phyloP scores from a whole-genome alignment of 2,797 vertebrate species.

The Pampus argenteus region DNA sequence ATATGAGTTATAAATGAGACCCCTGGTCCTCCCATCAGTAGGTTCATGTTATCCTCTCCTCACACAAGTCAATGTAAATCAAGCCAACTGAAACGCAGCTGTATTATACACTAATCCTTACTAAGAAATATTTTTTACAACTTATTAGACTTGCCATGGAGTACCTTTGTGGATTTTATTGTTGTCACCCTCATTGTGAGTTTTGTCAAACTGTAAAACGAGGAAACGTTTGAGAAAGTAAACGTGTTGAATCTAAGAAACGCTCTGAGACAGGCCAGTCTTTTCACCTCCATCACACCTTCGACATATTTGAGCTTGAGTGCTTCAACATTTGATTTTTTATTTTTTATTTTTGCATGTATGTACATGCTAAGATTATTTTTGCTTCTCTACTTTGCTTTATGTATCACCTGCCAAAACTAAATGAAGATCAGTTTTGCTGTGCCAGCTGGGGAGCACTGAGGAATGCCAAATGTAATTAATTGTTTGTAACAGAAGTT shows the following conservation, averaged over 20 bases:
- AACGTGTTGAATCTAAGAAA: constrained; percentile 43
- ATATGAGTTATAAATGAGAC: no score
- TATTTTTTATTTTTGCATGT: constrained; percentile 75
- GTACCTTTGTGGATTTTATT: constrained; percentile 65
- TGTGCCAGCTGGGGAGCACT: constrained; percentile 50
- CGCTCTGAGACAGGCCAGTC: constrained; percentile 46
- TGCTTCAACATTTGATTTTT: constrained; percentile 43
- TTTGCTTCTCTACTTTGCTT: constrained; percentile 47
- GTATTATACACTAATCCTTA: constrained; percentile 74
- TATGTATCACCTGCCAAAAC: constrained; percentile 60
- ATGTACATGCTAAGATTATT: constrained; percentile 45
- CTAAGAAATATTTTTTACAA: constrained; percentile 72
- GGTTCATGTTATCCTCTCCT: constrained; percentile 44
- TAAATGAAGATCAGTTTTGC: constrained; percentile 51
- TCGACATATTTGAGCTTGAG: constrained; percentile 42
- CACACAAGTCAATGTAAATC: constrained; percentile 58
- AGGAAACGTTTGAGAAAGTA: constrained; percentile 45
- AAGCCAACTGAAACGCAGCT: constrained; percentile 63
- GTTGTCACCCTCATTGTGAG: constrained; percentile 64
- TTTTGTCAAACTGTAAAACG: constrained; percentile 64
- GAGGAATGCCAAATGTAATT: constrained; percentile 67
- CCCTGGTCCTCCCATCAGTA: constrained; percentile 28
- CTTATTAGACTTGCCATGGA: constrained; percentile 60
- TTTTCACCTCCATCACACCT: constrained; percentile 45
- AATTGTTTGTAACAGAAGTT: constrained; percentile 49